A percentile compares a stretch with the other conserved stretches of the same genome.
Evolutionary conservation across 2,888 invertebrate species (phyloP).

Genomic region (Melipona bicolor): DNA sequence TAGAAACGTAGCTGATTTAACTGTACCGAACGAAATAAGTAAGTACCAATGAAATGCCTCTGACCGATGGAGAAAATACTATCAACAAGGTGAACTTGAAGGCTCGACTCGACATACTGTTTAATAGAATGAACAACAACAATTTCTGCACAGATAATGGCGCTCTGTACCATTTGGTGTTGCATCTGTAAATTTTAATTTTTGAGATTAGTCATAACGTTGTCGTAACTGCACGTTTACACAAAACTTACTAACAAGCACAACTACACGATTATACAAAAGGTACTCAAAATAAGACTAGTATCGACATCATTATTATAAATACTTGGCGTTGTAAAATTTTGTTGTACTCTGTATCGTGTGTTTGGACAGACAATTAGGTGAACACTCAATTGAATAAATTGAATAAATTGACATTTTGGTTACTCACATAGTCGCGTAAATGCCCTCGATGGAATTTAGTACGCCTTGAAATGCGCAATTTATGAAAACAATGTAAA

Average conservation of each 20-base stretch:
- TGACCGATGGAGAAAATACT: background rate
- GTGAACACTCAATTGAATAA: background rate
- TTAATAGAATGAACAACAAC: constrained; percentile 5
- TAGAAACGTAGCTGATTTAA: background rate
- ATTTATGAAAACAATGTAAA: constrained; percentile 12
- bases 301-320: too few species aligned
- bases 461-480: background rate
- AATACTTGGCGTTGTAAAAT: too few species aligned
- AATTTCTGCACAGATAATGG: constrained; percentile 13
- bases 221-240: too few species aligned
- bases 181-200: background rate
- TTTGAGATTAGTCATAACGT: background rate
- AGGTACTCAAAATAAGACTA: too few species aligned
- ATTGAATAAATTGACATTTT: background rate
- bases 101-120: too few species aligned
- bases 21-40: background rate
- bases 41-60: background rate
- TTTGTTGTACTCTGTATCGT: too few species aligned
- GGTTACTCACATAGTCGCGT: background rate
- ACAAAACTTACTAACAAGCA: too few species aligned
- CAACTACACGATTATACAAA: too few species aligned
- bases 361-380: too few species aligned
- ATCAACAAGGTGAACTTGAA: background rate
- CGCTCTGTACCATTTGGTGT: constrained; percentile 17
- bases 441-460: background rate